These are phyloP conservation scores for Philaenus spumarius DNA, from an alignment of 1,140 invertebrate genomes.

Conservation along the genomic window DNA sequence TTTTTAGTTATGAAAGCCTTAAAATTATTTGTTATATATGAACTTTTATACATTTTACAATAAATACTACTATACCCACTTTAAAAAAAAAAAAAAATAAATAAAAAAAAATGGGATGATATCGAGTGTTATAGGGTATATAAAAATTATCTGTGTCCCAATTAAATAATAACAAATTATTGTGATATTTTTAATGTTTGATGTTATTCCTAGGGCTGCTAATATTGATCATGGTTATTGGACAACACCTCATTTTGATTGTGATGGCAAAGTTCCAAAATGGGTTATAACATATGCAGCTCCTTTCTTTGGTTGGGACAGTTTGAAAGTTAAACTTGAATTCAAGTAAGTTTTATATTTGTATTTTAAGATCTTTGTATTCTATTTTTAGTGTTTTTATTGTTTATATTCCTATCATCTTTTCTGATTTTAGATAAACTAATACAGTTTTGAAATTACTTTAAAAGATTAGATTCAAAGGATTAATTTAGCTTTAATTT, in stretches of 20 bases:
- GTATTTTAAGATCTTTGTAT: neutral
- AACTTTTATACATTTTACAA: no score
- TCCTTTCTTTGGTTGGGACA: conserved; percentile 97
- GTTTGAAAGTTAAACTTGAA: conserved; percentile 80
- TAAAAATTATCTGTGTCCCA: no score
- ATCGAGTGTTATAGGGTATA: no score
- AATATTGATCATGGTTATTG: conserved; percentile 85
- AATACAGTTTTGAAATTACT: neutral
- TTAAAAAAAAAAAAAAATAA: no score
- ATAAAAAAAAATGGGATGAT: no score
- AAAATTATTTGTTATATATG: no score
- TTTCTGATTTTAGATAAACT: neutral
- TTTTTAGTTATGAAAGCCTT: no score
- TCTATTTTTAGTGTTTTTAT: no score
- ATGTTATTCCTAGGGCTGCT: conserved; percentile 54
- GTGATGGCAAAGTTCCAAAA: conserved; percentile 83
- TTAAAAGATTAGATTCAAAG: neutral
- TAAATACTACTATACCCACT: no score
- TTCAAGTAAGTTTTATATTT: conserved; percentile 72
- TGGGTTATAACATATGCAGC: conserved; percentile 94
- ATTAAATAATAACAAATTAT: no score
- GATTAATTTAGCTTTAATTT: no score
- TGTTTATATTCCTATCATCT: neutral
- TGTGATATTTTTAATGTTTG: no score
- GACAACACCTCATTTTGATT: conserved; percentile 91